A percentile compares a stretch with the other conserved stretches of the same genome.
phyloP scores from a whole-genome alignment of 92 coral and sea anemone species.

The Bergia sp. region DNA sequence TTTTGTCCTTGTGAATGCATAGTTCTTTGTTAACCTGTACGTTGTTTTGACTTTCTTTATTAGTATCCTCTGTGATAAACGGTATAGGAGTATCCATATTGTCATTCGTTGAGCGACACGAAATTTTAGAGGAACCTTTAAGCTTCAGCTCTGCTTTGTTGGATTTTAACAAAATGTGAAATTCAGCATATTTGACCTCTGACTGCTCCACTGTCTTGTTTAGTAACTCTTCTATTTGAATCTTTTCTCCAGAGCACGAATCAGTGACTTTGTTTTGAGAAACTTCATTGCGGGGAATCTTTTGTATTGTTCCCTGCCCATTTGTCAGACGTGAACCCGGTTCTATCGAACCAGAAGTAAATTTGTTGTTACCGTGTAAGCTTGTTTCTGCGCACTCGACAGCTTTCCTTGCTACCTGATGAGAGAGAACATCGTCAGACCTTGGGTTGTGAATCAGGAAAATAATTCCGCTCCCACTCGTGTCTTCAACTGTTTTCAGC shows the following conservation, averaged over 20 bases:
- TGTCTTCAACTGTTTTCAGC: neutral
- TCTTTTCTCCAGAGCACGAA: neutral
- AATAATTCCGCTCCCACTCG: conserved; percentile 1
- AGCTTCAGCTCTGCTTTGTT: conserved; percentile 28
- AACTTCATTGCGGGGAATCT: neutral
- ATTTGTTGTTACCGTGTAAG: neutral
- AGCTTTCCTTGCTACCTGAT: neutral
- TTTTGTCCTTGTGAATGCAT: conserved; percentile 3
- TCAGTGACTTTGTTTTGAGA: neutral
- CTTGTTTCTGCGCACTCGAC: neutral
- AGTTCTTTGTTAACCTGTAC: neutral
- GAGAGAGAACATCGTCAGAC: neutral
- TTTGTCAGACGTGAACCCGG: neutral
- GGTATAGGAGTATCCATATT: neutral
- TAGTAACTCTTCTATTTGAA: neutral
- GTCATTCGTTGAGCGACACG: neutral
- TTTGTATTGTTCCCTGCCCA: neutral
- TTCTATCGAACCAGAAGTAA: neutral
- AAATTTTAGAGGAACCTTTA: neutral
- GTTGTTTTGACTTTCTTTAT: neutral
- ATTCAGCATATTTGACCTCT: neutral
- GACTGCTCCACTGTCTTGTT: conserved; percentile 23
- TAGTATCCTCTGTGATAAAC: neutral
- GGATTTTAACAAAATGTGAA: conserved; percentile 22
- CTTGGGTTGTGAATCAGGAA: neutral